phyloP scores from a whole-genome alignment of 2,113 vertebrate genomes.

The Clarias macrocephalus region DNA sequence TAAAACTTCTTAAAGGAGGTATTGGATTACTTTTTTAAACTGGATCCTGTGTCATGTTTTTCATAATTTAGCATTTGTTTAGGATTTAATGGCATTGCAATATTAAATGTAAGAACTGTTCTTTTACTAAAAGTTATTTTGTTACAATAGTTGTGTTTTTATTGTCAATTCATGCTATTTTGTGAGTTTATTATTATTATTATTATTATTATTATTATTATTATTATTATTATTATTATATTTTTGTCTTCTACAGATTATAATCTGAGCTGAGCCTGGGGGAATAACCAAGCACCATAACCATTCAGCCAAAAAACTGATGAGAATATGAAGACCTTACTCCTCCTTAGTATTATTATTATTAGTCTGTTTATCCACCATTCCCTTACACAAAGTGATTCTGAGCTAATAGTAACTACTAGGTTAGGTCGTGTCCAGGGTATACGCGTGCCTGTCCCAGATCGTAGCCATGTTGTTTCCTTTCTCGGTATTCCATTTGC shows the following conservation, averaged over 20 bases:
- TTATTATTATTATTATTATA: background rate
- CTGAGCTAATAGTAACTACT: slow-evolving; percentile 75
- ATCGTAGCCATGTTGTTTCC: slow-evolving; percentile 72
- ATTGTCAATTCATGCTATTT: background rate
- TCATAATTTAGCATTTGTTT: background rate
- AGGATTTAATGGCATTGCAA: background rate
- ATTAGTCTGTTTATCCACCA: slow-evolving; percentile 55
- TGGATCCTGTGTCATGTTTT: background rate
- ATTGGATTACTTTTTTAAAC: background rate
- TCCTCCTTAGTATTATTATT: slow-evolving; percentile 54
- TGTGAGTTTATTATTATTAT: no score
- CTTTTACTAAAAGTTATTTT: background rate
- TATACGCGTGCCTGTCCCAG: slow-evolving; percentile 64
- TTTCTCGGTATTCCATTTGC: slow-evolving; percentile 89
- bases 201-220: no score
- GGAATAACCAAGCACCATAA: slow-evolving; percentile 46
- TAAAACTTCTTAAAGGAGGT: background rate
- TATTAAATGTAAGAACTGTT: background rate
- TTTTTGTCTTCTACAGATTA: slow-evolving; percentile 54
- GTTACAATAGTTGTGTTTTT: background rate
- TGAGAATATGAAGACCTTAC: slow-evolving; percentile 62
- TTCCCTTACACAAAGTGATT: slow-evolving; percentile 66
- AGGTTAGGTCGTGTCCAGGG: slow-evolving; percentile 76
- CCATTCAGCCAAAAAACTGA: slow-evolving; percentile 35
- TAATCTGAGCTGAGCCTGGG: slow-evolving; percentile 51